These are phyloP conservation scores for Synaphobranchus kaupii DNA, from an alignment of 2,797 vertebrate species.

Conservation along the genomic window DNA sequence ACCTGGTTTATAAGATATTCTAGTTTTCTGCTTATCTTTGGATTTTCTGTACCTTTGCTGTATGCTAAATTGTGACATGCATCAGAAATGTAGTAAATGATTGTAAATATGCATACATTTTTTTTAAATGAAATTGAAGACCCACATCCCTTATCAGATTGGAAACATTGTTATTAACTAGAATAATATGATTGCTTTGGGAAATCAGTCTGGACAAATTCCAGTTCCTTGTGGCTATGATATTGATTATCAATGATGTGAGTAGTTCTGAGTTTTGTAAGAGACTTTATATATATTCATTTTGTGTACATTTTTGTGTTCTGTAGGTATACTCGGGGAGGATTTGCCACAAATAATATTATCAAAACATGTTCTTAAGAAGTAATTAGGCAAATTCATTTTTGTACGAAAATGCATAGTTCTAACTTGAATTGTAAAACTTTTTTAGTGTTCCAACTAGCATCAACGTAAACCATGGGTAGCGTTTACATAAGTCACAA, in stretches of 20 bases:
- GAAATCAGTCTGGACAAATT: constrained; percentile 36
- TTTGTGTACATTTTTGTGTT: neutral
- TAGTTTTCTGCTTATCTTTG: neutral
- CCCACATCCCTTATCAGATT: neutral
- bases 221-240: constrained; percentile 12
- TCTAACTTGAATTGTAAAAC: neutral
- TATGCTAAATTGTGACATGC: neutral
- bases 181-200: constrained; percentile 29
- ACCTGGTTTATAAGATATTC: neutral
- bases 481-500: too few relatives aligned
- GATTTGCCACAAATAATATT: neutral
- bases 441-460: too few relatives aligned
- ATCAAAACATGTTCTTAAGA: neutral
- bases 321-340: neutral
- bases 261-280: neutral
- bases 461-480: too few relatives aligned
- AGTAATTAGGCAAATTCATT: neutral
- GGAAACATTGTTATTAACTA: constrained; percentile 30
- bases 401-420: neutral
- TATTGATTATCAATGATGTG: neutral
- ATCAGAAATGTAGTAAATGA: neutral
- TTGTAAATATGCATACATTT: neutral
- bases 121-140: constrained; percentile 32
- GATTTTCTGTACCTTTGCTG: neutral
- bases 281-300: neutral